Evolutionary conservation across 2,888 invertebrate species (phyloP), one percentile per base, ranked within the genome.

Genomic region (Stomorhina lunata): DNA sequence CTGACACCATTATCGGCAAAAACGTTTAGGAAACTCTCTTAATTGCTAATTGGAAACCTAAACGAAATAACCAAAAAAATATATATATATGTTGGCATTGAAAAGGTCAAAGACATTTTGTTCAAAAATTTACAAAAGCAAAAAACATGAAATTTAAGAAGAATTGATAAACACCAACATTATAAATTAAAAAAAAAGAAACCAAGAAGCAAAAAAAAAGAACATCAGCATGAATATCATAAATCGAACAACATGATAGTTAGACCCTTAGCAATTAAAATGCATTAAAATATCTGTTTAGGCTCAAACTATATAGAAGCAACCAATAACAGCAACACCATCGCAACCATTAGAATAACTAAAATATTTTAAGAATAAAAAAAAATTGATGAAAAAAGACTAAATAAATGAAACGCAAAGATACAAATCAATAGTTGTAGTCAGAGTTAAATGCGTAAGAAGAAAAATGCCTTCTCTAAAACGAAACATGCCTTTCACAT

Each of bases 111-210:
- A 73, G 68, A 69, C 78, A 50, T 66, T 66, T 61, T 73, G 77
- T 12, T 37, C 3, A 66, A 50, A 80, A 68, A 25, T 43, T 37
- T 29, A 59, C 5, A 25, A 17, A 32, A 22, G 45, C 10, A 50
- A 63, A 65, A 65, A 57, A 40, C 32, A 68, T 82, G 75, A 82
- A 82, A 82, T 75, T 79, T 78, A 82, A 82, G 82, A 80, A 75
- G 73, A 73, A 69, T 57, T 65, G 63, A 57, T 65, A 75, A 73
- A 76, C 32, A 45, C 37, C 27, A 69, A 69, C 37, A 55, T 25
- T 61, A 61, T 17, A 59, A 80, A 40, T 45, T 45, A 50, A 65
- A 40, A 22, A 43, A 59, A 27, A 6, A 27, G 0, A 0, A 20
- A 48, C 2, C 6, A 9, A 20, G 4, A 29, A 53, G n/a, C 6